phyloP scores from a whole-genome alignment of 2,888 invertebrate genomes.

The Cerastis rubricosa region DNA sequence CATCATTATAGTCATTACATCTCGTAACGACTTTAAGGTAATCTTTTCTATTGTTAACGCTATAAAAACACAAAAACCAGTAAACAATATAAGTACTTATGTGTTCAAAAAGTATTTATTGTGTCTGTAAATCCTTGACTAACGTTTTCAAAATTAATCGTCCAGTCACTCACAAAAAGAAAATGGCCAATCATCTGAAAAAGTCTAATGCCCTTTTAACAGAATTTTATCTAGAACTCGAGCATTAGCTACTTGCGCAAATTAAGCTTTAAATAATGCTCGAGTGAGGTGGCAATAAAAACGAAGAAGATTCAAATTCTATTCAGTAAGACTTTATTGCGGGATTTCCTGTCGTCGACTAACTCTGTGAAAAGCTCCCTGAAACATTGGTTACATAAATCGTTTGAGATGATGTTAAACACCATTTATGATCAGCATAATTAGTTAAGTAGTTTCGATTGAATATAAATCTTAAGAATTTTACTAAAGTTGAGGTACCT shows the following conservation, averaged over 20 bases:
- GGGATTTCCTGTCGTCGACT: neutral
- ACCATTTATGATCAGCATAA: no score
- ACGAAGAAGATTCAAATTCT: neutral
- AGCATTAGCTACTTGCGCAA: neutral
- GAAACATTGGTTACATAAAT: neutral
- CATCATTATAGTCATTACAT: conserved; percentile 46
- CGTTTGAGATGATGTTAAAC: no score
- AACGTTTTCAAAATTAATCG: neutral
- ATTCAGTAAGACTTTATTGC: neutral
- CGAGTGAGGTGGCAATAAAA: neutral
- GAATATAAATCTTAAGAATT: neutral
- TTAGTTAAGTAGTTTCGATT: neutral
- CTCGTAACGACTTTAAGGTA: conserved; percentile 44
- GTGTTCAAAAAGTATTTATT: conserved; percentile 5
- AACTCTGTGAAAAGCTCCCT: neutral
- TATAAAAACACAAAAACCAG: conserved; percentile 5
- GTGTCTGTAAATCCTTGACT: neutral
- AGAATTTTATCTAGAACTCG: neutral
- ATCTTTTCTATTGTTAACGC: conserved; percentile 46
- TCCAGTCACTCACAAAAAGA: neutral
- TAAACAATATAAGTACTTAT: conserved; percentile 18
- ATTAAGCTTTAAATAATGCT: neutral
- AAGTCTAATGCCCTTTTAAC: neutral
- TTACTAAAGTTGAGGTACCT: neutral
- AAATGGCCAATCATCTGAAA: neutral